A percentile compares a stretch with the other conserved stretches of the same genome.
phyloP scores from a whole-genome alignment of 2,888 invertebrate genomes.

The Corbicula japonica region DNA sequence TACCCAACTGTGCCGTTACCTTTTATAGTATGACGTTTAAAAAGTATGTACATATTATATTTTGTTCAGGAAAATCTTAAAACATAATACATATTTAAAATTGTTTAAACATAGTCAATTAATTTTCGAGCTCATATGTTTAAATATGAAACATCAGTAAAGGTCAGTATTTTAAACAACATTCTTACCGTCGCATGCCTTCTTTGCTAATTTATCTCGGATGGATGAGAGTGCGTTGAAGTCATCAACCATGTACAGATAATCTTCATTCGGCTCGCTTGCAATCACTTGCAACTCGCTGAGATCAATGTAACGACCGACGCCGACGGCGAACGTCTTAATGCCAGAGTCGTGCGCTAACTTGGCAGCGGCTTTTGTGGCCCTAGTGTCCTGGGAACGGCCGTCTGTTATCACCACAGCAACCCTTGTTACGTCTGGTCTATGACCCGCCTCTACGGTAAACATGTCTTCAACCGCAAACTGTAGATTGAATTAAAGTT shows the following conservation, averaged over 20 bases:
- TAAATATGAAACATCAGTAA: too few relatives aligned
- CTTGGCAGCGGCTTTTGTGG: conserved; percentile 72
- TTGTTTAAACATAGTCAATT: too few relatives aligned
- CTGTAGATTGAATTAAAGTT: too few relatives aligned
- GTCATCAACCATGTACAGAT: conserved; percentile 72
- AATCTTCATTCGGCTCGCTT: conserved; percentile 67
- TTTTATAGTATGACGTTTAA: too few relatives aligned
- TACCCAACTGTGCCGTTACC: too few relatives aligned
- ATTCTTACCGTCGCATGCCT: conserved; percentile 77
- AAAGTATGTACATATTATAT: too few relatives aligned
- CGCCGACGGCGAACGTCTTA: conserved; percentile 78
- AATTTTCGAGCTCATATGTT: too few relatives aligned
- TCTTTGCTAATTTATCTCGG: conserved; percentile 67
- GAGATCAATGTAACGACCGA: conserved; percentile 69
- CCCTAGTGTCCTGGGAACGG: conserved; percentile 69
- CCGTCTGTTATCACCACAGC: conserved; percentile 84
- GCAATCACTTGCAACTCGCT: conserved; percentile 75
- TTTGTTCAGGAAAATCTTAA: too few relatives aligned
- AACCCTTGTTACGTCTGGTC: conserved; percentile 72
- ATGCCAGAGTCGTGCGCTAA: conserved; percentile 70
- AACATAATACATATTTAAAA: too few relatives aligned
- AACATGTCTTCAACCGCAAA: conserved; percentile 72
- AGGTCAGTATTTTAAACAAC: too few relatives aligned
- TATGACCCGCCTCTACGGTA: conserved; percentile 49
- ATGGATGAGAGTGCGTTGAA: conserved; percentile 71